A percentile compares a stretch with the other conserved stretches of the same genome.
These are phyloP conservation scores for Salvator merianae DNA, from an alignment of 2,113 vertebrate genomes.

Conservation along the genomic window DNA sequence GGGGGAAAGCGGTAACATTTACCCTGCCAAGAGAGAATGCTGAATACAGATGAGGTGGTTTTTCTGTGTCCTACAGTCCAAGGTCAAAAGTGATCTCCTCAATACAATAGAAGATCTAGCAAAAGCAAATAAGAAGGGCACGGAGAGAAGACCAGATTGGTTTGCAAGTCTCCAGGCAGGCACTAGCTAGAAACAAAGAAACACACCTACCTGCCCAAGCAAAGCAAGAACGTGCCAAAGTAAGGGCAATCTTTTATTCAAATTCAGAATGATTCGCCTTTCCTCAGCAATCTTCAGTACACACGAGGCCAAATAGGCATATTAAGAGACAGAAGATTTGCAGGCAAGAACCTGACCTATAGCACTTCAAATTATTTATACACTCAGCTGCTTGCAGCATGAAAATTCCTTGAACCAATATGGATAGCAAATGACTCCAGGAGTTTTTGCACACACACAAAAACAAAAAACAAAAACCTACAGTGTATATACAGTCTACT, in stretches of 20 bases:
- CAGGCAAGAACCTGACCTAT: neutral
- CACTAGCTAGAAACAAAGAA: neutral
- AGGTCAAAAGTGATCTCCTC: neutral
- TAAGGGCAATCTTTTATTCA: neutral
- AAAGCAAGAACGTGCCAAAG: neutral
- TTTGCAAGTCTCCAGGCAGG: rapidly evolving
- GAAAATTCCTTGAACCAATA: neutral
- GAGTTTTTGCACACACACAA: neutral
- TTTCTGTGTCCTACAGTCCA: neutral
- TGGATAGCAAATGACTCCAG: neutral
- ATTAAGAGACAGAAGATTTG: neutral
- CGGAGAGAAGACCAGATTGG: neutral
- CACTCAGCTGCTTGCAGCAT: neutral
- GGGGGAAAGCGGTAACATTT: neutral
- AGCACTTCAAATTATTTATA: neutral
- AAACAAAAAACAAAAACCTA: no score
- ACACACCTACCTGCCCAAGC: no score
- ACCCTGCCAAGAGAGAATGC: neutral
- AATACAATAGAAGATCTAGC: neutral
- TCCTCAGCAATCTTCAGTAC: neutral
- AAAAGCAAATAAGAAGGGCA: neutral
- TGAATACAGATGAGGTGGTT: neutral
- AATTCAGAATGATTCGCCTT: neutral
- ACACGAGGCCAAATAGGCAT: neutral
- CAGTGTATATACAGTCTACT: no score